These are phyloP conservation scores for Oxystoma pomonae DNA, from an alignment of 2,888 invertebrate genomes.

Conservation along the genomic window DNA sequence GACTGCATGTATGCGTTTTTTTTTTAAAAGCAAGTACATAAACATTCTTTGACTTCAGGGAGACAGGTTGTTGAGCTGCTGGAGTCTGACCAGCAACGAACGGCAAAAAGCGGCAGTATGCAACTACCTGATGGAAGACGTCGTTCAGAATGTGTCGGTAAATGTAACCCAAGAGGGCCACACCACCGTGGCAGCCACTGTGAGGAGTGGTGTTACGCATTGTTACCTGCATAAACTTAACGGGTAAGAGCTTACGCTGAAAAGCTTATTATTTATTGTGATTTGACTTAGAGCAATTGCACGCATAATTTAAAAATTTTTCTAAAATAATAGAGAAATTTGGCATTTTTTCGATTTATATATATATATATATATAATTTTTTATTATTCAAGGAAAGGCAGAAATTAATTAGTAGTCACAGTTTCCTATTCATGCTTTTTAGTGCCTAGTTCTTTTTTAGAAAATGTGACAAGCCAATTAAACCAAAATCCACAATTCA, in stretches of 20 bases:
- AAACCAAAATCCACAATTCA: slow-evolving; percentile 61
- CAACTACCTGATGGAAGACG: slow-evolving; percentile 67
- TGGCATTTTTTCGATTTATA: neutral
- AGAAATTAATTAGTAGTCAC: too few relatives aligned
- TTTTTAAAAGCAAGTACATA: too few relatives aligned
- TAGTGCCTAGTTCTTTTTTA: slow-evolving; percentile 31
- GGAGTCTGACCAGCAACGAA: slow-evolving; percentile 48
- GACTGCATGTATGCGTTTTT: too few relatives aligned
- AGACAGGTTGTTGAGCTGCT: slow-evolving; percentile 50
- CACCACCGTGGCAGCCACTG: slow-evolving; percentile 54
- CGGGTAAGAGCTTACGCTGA: too few relatives aligned
- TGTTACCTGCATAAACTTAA: slow-evolving; percentile 74
- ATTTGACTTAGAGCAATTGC: too few relatives aligned
- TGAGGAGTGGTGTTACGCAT: slow-evolving; percentile 74
- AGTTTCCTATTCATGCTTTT: too few relatives aligned
- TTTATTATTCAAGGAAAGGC: too few relatives aligned
- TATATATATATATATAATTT: neutral
- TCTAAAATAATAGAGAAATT: too few relatives aligned
- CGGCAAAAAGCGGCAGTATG: slow-evolving; percentile 52
- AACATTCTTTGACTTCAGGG: slow-evolving; percentile 31
- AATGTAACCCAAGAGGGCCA: slow-evolving; percentile 50
- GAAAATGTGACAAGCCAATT: slow-evolving; percentile 55
- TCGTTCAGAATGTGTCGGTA: slow-evolving; percentile 54
- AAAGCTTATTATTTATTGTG: too few relatives aligned
- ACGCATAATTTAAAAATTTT: too few relatives aligned